Evolutionary conservation across 2,113 vertebrate species (phyloP).

Genomic region (Cryptotis parvus): DNA sequence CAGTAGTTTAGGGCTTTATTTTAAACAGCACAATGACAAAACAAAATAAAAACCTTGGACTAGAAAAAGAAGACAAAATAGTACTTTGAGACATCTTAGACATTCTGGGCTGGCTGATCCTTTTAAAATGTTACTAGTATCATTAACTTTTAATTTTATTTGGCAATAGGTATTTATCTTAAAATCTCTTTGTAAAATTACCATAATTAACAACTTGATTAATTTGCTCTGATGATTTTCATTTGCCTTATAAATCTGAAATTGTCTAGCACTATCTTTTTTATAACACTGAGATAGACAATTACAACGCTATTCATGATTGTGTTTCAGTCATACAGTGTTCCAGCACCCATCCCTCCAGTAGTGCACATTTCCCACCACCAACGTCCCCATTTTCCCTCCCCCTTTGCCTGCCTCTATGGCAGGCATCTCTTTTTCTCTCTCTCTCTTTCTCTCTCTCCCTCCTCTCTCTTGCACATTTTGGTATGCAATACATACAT

Average conservation of each 20-base stretch:
- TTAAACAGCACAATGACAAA: not conserved
- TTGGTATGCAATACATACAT: too few species aligned
- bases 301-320: too few species aligned
- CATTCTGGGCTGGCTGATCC: not conserved
- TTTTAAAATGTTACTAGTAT: not conserved
- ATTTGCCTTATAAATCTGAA: constrained; percentile 2
- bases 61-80: constrained; percentile 39
- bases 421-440: too few species aligned
- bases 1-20: not conserved
- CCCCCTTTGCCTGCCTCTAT: too few species aligned
- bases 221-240: not conserved
- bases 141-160: not conserved
- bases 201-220: not conserved
- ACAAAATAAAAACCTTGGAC: constrained; percentile 3
- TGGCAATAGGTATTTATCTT: not conserved
- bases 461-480: too few species aligned
- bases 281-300: too few species aligned
- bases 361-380: too few species aligned
- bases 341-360: too few species aligned
- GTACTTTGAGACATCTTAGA: not conserved
- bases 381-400: too few species aligned
- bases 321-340: too few species aligned
- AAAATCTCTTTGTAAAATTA: not conserved
- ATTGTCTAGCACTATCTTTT: not conserved
- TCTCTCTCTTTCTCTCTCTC: too few species aligned